Evolutionary conservation across 2,888 invertebrate species (phyloP), one percentile per base, ranked within the genome.

Genomic region (Aradus depressus): DNA sequence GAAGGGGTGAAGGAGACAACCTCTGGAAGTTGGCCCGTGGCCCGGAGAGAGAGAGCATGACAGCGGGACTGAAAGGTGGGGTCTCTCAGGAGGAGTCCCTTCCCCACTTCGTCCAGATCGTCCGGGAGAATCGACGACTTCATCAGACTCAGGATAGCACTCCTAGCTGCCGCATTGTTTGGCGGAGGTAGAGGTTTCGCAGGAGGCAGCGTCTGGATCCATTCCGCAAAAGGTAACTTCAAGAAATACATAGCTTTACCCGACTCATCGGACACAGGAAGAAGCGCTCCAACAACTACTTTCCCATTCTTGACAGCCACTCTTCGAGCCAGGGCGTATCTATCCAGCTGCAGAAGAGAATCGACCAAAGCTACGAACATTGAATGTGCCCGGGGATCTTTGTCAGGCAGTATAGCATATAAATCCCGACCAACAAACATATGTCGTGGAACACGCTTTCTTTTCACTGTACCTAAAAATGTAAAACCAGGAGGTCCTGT

Each of bases 241-340:
- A 53, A 31, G 19, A 51, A 56, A 35, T 51, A 53, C 42, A 56
- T 37, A n/a, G 52, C 50, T 41, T 56, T 56, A 6, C 54, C 54
- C n/a, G 52, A 39, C 10, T 54, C 54, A 44, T 54, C 54, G 4
- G 54, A 54, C 4, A 54, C 52, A 12, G 54, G 54, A 21, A 49
- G 49, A 2, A 54, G 32, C n/a, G 31, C 54, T 34, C 49, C 44
- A 4, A 49, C 16, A 6, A 35, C 22, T 12, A 52, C 26, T 41
- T 50, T 54, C 4, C 54, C 54, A 44, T 54, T 42, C 14, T 44
- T 52, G 4, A 32, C 12, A 14, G 49, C 44, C 6, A 54, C 26
- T 28, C 54, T 28, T 16, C 54, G 26, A 32, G 54, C 54, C 6
- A 54, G 18, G 2, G 44, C 54, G 21, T 34, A 52, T 21, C 45